Evolutionary conservation across 2,113 vertebrate genomes (phyloP).

Genomic region (Connochaetes taurinus): DNA sequence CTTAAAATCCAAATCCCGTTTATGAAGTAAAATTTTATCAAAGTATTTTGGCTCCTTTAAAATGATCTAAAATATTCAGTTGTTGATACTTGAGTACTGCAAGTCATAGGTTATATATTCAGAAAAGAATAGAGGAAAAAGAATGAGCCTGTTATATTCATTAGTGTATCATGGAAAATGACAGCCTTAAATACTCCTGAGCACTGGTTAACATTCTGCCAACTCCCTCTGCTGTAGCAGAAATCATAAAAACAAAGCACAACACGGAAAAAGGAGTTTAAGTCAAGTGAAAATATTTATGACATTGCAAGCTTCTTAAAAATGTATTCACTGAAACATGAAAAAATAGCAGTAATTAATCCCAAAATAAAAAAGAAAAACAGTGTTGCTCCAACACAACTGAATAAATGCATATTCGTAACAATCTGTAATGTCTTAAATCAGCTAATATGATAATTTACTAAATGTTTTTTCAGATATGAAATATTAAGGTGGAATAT

Average conservation of each 20-base stretch:
- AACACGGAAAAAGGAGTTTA: neutral
- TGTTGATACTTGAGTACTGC: neutral
- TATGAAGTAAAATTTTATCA: neutral
- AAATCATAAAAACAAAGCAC: neutral
- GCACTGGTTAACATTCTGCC: neutral
- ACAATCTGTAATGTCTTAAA: neutral
- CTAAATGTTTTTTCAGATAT: neutral
- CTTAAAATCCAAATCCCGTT: neutral
- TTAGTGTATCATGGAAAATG: neutral
- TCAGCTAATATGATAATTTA: neutral
- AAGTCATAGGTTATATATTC: neutral
- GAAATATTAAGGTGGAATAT: neutral
- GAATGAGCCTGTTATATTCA: neutral
- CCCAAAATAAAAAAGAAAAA: neutral
- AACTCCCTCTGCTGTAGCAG: neutral
- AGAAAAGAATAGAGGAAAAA: neutral
- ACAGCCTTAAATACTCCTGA: neutral
- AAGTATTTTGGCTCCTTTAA: neutral
- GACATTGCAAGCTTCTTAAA: conserved; percentile 2
- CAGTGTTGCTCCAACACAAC: neutral
- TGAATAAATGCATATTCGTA: neutral
- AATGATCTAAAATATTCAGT: neutral
- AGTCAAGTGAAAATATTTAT: neutral
- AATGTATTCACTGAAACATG: neutral
- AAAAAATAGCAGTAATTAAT: neutral